Evolutionary conservation across 2,888 invertebrate genomes (phyloP).

Genomic region (Bembecia ichneumoniformis): DNA sequence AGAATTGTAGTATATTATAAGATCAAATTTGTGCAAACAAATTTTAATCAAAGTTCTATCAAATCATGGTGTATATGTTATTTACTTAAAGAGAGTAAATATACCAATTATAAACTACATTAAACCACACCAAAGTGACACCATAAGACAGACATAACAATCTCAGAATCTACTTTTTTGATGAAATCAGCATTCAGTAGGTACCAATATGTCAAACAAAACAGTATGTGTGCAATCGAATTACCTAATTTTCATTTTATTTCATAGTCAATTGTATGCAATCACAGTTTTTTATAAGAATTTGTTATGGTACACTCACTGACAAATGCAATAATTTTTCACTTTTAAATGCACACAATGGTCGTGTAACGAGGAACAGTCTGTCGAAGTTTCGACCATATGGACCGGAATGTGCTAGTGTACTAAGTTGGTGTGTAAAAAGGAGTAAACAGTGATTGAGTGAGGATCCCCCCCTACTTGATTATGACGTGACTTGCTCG

Average conservation of each 20-base stretch:
- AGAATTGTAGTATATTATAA: too few relatives aligned
- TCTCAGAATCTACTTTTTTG: neutral
- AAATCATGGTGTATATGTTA: too few relatives aligned
- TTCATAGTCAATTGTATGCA: conserved; percentile 49
- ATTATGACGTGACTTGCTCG: conserved; percentile 41
- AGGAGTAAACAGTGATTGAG: conserved; percentile 55
- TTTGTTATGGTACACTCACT: conserved; percentile 27
- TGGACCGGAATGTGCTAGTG: conserved; percentile 61
- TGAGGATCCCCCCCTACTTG: conserved; percentile 45
- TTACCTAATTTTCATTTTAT: conserved; percentile 70
- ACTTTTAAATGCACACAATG: conserved; percentile 58
- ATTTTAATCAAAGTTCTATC: too few relatives aligned
- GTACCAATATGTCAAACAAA: conserved; percentile 10
- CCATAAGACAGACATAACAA: conserved; percentile 8
- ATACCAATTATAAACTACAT: conserved; percentile 26
- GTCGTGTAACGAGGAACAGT: conserved; percentile 24
- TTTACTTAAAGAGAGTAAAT: conserved; percentile 4
- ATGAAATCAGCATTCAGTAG: neutral
- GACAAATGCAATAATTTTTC: conserved; percentile 44
- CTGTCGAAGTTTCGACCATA: conserved; percentile 23
- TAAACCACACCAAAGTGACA: conserved; percentile 15
- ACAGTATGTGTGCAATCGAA: conserved; percentile 13
- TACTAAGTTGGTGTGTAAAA: conserved; percentile 58
- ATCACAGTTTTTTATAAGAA: conserved; percentile 44
- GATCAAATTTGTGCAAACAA: too few relatives aligned